A percentile compares a stretch with the other conserved stretches of the same genome.
These are phyloP conservation scores for Eristalis arbustorum DNA, from an alignment of 2,888 invertebrate species.

Conservation along the genomic window DNA sequence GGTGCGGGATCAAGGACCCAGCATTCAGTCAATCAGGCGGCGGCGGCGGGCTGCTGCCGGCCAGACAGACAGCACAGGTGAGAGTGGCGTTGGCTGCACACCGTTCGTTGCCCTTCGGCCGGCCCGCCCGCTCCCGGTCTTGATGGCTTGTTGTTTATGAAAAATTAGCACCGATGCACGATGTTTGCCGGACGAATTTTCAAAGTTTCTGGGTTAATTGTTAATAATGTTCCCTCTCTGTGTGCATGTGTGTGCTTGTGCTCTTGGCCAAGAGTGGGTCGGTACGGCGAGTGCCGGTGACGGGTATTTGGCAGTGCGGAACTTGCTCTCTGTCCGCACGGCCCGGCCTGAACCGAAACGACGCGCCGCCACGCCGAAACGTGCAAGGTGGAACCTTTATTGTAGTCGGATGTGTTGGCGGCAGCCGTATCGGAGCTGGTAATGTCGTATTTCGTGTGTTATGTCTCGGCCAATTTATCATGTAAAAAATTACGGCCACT, in stretches of 20 bases:
- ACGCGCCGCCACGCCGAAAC: neutral
- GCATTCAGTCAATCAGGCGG: neutral
- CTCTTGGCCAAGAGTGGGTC: neutral
- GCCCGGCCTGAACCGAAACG: constrained; percentile 4
- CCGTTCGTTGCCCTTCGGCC: constrained; percentile 19
- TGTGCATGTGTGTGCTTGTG: neutral
- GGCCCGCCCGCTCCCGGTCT: neutral
- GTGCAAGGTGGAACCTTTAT: neutral
- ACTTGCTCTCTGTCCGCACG: neutral
- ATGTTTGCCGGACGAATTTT: constrained; percentile 31
- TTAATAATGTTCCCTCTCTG: neutral
- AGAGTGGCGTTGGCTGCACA: neutral
- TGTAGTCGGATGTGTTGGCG: neutral
- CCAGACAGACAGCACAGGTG: constrained; percentile 11
- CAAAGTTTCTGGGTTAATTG: constrained; percentile 35
- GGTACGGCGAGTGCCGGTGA: neutral
- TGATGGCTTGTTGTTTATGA: neutral
- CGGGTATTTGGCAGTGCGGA: constrained; percentile 32
- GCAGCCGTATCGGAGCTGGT: neutral
- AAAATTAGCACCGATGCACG: neutral
- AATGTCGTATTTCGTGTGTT: constrained; percentile 18
- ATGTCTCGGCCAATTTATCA: constrained; percentile 45
- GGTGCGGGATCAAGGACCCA: constrained; percentile 30
- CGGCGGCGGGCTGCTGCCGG: neutral
- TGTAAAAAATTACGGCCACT: constrained; percentile 20